These are phyloP conservation scores for Pionites leucogaster DNA, from an alignment of 2,113 vertebrate species.

Conservation along the genomic window DNA sequence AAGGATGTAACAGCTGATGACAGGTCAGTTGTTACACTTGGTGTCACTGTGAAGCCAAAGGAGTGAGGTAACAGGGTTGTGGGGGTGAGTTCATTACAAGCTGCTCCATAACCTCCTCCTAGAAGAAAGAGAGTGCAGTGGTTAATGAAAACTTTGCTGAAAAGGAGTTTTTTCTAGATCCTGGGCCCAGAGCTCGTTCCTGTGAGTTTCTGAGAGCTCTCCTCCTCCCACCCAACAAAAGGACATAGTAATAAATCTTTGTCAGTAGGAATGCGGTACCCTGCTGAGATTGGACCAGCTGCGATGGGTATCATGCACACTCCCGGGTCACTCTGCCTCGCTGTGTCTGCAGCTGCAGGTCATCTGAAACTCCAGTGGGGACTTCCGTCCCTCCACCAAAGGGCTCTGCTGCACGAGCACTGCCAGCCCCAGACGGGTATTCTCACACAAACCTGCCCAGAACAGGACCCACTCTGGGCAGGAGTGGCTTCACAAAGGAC, in stretches of 20 bases:
- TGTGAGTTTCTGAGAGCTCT: constrained; percentile 23
- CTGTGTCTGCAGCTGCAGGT: neutral
- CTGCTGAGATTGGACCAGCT: neutral
- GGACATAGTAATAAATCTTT: constrained; percentile 31
- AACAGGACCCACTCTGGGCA: neutral
- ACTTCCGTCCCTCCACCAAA: neutral
- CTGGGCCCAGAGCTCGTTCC: neutral
- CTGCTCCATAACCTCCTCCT: neutral
- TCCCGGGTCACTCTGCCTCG: neutral
- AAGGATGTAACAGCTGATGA: neutral
- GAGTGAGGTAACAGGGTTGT: neutral
- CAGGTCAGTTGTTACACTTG: neutral
- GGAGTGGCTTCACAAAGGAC: neutral
- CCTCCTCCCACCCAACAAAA: neutral
- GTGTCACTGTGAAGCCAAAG: constrained; percentile 1
- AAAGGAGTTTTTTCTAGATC: constrained; percentile 7
- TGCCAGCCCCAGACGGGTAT: fast-evolving
- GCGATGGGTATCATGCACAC: fast-evolving
- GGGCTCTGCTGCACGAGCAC: neutral
- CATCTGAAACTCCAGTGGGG: neutral
- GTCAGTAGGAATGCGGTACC: neutral
- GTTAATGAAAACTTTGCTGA: constrained; percentile 15
- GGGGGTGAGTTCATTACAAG: neutral
- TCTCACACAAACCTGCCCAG: neutral
- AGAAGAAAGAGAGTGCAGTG: neutral